These are phyloP conservation scores for Helleia helle DNA, from an alignment of 2,888 invertebrate genomes.

Conservation along the genomic window DNA sequence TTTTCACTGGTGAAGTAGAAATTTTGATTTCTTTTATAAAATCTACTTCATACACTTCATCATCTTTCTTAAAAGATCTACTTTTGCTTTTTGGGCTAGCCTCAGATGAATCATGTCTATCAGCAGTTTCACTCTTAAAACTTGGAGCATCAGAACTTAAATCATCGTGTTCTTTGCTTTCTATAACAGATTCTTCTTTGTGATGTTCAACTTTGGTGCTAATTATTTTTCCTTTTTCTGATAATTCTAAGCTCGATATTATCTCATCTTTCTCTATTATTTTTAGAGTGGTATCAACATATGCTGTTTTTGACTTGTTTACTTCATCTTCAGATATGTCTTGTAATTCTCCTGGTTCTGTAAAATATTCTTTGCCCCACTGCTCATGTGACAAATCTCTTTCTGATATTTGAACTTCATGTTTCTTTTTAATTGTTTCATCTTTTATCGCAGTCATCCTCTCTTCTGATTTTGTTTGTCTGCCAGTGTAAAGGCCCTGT, in stretches of 20 bases:
- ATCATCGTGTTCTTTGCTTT: conserved; percentile 66
- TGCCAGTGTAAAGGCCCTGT: conserved; percentile 60
- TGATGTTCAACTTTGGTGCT: conserved; percentile 62
- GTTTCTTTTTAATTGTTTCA: conserved; percentile 59
- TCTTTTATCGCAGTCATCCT: conserved; percentile 67
- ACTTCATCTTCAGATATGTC: conserved; percentile 60
- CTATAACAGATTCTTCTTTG: conserved; percentile 62
- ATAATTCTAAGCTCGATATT: conserved; percentile 53
- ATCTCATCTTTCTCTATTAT: conserved; percentile 63
- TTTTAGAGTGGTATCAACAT: conserved; percentile 57
- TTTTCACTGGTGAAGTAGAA: conserved; percentile 64
- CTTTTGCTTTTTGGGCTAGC: conserved; percentile 61
- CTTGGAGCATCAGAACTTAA: conserved; percentile 65
- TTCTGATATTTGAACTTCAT: conserved; percentile 68
- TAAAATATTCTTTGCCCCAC: conserved; percentile 71
- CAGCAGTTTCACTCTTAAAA: conserved; percentile 55
- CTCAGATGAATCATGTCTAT: conserved; percentile 53
- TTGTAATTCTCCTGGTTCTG: conserved; percentile 61
- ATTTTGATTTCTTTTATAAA: conserved; percentile 71
- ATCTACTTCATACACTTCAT: conserved; percentile 66
- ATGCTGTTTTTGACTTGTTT: conserved; percentile 48
- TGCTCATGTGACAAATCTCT: conserved; percentile 67
- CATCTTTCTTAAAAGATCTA: conserved; percentile 63
- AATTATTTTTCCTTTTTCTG: conserved; percentile 61
- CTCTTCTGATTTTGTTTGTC: conserved; percentile 63